These are phyloP conservation scores for Octomys mimax DNA, from an alignment of 2,797 vertebrate species.

Conservation along the genomic window DNA sequence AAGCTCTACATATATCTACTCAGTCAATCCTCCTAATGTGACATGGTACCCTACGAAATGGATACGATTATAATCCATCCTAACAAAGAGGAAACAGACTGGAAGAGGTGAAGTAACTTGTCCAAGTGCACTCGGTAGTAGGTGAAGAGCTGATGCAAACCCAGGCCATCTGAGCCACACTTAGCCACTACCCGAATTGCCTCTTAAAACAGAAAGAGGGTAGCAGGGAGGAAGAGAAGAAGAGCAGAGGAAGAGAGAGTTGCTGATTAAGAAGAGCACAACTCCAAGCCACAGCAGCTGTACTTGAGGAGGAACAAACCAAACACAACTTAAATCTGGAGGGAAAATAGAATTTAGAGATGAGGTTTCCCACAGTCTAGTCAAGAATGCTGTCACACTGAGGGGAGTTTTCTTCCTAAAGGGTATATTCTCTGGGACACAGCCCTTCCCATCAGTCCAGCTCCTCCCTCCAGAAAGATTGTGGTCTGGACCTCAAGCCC, in stretches of 20 bases:
- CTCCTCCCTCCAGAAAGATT: neutral
- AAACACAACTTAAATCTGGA: neutral
- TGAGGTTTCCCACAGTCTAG: neutral
- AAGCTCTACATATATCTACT: neutral
- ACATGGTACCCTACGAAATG: neutral
- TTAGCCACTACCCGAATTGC: neutral
- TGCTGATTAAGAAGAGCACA: neutral
- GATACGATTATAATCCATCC: neutral
- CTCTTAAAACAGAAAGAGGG: neutral
- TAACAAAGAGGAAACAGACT: neutral
- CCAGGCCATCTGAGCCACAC: neutral
- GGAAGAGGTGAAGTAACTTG: neutral
- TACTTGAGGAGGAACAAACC: neutral
- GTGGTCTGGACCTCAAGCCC: neutral
- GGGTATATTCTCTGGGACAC: accelerated
- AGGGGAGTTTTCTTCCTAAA: neutral
- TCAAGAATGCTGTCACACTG: neutral
- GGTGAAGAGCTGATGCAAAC: neutral
- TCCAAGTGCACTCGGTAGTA: neutral
- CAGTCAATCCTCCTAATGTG: neutral
- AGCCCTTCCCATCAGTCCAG: neutral
- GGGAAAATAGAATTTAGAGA: neutral
- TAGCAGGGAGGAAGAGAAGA: neutral
- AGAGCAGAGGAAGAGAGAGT: neutral
- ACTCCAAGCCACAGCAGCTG: neutral